Conservation (phyloP, 2,888 invertebrate genomes). For the Dusona sp. region DNA sequence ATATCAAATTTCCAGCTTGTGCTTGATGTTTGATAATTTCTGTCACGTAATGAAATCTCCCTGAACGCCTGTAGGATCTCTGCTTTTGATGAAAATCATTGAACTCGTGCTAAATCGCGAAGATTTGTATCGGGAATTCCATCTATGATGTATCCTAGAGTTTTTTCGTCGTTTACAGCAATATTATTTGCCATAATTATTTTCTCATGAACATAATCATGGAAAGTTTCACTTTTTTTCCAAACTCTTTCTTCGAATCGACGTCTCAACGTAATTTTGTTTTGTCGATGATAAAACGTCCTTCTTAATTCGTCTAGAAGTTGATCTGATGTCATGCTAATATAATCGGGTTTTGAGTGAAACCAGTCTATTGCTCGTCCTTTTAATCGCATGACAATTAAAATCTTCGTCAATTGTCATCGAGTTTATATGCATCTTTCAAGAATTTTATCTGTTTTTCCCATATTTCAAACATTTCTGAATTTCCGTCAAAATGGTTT, state of each 20-base stretch:
- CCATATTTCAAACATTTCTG: slow-evolving; percentile 2
- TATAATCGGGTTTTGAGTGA: not conserved
- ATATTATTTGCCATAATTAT: not conserved
- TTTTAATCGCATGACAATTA: not conserved
- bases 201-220: too few relatives aligned
- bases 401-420: not conserved
- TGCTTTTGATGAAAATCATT: not conserved
- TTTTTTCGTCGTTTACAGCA: not conserved
- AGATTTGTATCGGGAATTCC: not conserved
- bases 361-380: slow-evolving; percentile 1
- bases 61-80: not conserved
- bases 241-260: not conserved
- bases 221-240: not conserved
- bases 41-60: not conserved
- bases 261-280: slow-evolving; percentile 1
- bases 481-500: not conserved
- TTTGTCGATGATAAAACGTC: slow-evolving; percentile 5
- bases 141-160: not conserved
- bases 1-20: not conserved
- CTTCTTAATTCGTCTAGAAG: not conserved
- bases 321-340: not conserved
- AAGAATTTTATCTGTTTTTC: not conserved
- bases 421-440: not conserved
- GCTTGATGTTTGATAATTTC: not conserved
- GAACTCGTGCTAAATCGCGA: slow-evolving; percentile 7